Evolutionary conservation across 2,888 invertebrate species (phyloP).

Genomic region (Polymixis lichenea): DNA sequence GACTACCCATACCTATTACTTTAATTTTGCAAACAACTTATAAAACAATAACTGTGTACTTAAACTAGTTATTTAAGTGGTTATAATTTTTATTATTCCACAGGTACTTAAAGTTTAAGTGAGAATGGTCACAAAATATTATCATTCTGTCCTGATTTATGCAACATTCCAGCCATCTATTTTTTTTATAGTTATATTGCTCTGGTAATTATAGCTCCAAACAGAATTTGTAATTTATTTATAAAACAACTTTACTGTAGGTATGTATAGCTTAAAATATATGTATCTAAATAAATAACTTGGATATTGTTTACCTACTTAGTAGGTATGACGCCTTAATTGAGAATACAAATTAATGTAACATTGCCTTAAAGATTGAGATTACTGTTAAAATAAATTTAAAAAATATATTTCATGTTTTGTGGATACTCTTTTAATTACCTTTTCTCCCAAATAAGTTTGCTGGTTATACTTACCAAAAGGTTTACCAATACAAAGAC

Average conservation of each 20-base stretch:
- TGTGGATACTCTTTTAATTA: conserved; percentile 14
- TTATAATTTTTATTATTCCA: background rate
- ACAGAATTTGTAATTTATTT: background rate
- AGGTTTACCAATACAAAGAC: background rate
- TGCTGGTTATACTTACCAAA: background rate
- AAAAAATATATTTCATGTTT: conserved; percentile 48
- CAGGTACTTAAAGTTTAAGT: conserved; percentile 1
- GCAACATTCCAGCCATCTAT: conserved; percentile 39
- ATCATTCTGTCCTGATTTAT: background rate
- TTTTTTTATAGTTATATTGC: conserved; percentile 3
- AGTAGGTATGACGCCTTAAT: conserved; percentile 38
- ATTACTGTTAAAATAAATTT: conserved; percentile 38
- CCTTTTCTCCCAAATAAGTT: background rate
- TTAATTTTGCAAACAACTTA: background rate
- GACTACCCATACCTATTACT: conserved; percentile 21
- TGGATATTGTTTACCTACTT: conserved; percentile 35
- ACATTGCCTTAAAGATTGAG: conserved; percentile 39
- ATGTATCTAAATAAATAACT: background rate
- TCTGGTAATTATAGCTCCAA: background rate
- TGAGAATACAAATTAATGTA: conserved; percentile 18
- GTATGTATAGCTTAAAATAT: background rate
- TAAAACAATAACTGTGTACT: no score
- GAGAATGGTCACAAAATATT: conserved; percentile 15
- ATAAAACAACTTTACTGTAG: background rate
- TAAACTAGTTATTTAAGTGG: background rate